Evolutionary conservation across 37 sponge, comb jelly and placozoan species (phyloP).

Genomic region (Ephydatia muelleri): DNA sequence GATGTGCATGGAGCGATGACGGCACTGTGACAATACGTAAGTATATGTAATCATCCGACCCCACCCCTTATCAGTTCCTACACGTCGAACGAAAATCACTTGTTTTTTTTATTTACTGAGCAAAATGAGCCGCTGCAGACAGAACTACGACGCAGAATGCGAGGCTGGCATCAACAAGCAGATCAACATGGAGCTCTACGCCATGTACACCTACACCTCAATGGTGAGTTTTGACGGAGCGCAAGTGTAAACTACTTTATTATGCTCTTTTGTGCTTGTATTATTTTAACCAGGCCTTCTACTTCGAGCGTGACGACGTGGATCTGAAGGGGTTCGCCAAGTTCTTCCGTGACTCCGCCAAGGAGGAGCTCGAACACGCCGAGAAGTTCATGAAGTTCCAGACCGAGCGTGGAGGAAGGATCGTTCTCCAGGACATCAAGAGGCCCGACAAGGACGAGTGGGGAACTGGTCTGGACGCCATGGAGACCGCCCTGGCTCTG

Average conservation of each 20-base stretch:
- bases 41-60: too few relatives aligned
- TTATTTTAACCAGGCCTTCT: constrained; percentile 40
- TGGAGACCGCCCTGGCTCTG: constrained; percentile 73
- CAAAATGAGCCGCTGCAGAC: constrained; percentile 22
- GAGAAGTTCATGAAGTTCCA: constrained; percentile 85
- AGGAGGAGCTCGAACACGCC: constrained; percentile 87
- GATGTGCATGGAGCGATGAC: too few relatives aligned
- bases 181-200: constrained; percentile 89
- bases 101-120: background rate
- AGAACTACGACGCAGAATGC: constrained; percentile 78
- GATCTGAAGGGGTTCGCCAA: constrained; percentile 65
- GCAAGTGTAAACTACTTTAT: background rate
- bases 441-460: constrained; percentile 82
- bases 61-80: too few relatives aligned
- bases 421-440: constrained; percentile 73
- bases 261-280: background rate
- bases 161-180: constrained; percentile 89
- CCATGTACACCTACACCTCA: constrained; percentile 86
- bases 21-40: too few relatives aligned
- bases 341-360: constrained; percentile 77
- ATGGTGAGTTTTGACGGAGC: too few relatives aligned
- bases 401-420: constrained; percentile 76
- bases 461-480: constrained; percentile 75
- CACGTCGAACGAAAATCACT: too few relatives aligned
- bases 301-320: constrained; percentile 84